Base-by-base conservation (phyloP, 2,113 vertebrate species). In the Nothocercus nigrocapillus region DNA sequence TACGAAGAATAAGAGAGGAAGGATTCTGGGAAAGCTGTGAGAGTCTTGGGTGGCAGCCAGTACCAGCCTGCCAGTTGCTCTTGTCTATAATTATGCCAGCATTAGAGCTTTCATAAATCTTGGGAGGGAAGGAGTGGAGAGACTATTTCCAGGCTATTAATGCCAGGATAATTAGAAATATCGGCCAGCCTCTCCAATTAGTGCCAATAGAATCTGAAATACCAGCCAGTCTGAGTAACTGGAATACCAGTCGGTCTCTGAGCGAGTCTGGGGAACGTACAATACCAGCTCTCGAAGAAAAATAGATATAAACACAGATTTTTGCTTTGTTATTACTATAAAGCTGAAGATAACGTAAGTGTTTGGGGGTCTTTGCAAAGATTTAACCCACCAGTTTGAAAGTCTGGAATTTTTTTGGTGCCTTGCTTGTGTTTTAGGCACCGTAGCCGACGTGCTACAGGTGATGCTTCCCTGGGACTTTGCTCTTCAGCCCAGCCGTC, bases 121-220 rank as follows among this genome's bases (percentile, higher is more conserved):
- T 87, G 95, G 82, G 89, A 95, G 96, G 79, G 86, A 94, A 94
- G 85, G 89, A 96, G 96, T 7, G 1, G 93, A 96, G 93, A 97
- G 63, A 82, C 95, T 85, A 61, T 96, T 97, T 97, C 95, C 94
- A 97, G 84, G 89, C 91, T 95, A 59, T 97, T 97, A 97, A 97
- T 97, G 93, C 95, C 94, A 97, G 97, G 78, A 92, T 96, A 97
- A 85, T 96, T 98, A 93, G 94, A 98, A 98, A 97, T 98, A 97
- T 93, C 94, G 90, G 94, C 97, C 96, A 98, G 59, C 88, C 96
- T 94, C 87, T 92, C 95, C 91, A 95, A 22, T 95, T 80, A 93
- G 89, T 96, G 96, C 97, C 97, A 96, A 25, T 7, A 89, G 85
- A 86, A 72, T 91, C 89, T 63, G 44, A 97, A 97, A 96, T 94